Base-by-base conservation (phyloP, 2,113 vertebrate genomes). In the Macquaria ambigua region DNA sequence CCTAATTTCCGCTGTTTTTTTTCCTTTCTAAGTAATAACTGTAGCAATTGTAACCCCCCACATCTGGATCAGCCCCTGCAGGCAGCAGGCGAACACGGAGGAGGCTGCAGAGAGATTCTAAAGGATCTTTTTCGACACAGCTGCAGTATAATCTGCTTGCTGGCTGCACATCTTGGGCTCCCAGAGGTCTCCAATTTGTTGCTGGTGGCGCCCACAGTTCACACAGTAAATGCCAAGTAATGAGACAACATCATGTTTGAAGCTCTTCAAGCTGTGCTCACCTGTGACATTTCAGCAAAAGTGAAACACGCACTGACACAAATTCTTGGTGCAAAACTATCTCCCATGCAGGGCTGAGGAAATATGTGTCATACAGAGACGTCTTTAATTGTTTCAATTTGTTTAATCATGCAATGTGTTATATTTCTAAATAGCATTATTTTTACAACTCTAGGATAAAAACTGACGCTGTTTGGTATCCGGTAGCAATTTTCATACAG, bases 121-220 rank as follows among this genome's bases (percentile, higher is more conserved):
- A 66, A 48, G 28, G n/a, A 59, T 41, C 2, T 28, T 77, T 43
- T 62, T 75, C 18, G 3, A 61, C 46, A 81, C 37, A 82, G 61
- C 48, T 85, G 69, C 71, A 76, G 53, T 70, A 81, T 70, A 69
- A 75, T 70, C 1, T 55, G 68, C 20, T 58, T 48, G 10, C 37
- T 56, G n/a, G 39, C 50, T 62, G 53, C 82, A 63, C 69, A 75
- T 53, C 56, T 72, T 82, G 67, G 55, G 76, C 9, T 77, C n/a
- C 31, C 11, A 9, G 31, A 69, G 58, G 66, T 66, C 41, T 73
- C 52, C 53, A 43, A 31, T 83, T 43, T 52, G 56, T 74, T 67
- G 61, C 28, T 31, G 52, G 23, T 25, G 61, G 37, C 16, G 3
- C 31, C 48, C 6, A 59, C 43, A 67, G 56, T 52, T 79, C 53